Evolutionary conservation across 2,113 vertebrate genomes (phyloP).

Genomic region (Sander vitreus): DNA sequence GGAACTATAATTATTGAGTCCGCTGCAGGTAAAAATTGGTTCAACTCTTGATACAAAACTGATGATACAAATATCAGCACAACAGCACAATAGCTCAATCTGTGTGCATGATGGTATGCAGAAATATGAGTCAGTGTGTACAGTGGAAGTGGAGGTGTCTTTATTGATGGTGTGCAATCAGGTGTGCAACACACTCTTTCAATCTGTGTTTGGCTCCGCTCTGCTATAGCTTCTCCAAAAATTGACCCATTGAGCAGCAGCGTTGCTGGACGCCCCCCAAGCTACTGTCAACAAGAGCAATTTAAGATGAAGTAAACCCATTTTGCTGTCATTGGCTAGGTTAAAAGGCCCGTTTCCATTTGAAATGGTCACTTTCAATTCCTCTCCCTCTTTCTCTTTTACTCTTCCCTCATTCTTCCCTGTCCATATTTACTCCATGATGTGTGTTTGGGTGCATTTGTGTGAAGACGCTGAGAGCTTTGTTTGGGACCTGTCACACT

Average conservation of each 20-base stretch:
- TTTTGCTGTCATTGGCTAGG: slow-evolving; percentile 17
- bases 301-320: slow-evolving; percentile 57
- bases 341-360: slow-evolving; percentile 46
- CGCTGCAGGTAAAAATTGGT: not conserved
- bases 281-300: slow-evolving; percentile 61
- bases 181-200: slow-evolving; percentile 39
- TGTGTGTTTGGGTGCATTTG: slow-evolving; percentile 49
- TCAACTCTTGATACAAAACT: not conserved
- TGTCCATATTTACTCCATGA: slow-evolving; percentile 46
- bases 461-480: slow-evolving; percentile 72
- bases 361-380: slow-evolving; percentile 55
- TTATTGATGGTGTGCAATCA: slow-evolving; percentile 47
- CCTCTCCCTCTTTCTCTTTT: slow-evolving; percentile 9
- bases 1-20: slow-evolving; percentile 1
- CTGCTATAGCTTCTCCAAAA: slow-evolving; percentile 9
- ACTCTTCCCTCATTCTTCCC: slow-evolving; percentile 11
- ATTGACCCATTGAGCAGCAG: not conserved
- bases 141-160: slow-evolving; percentile 11
- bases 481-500: slow-evolving; percentile 87
- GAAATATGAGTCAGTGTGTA: not conserved
- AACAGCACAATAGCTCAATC: not conserved
- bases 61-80: slow-evolving; percentile 22
- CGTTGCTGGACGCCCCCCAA: not conserved
- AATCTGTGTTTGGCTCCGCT: slow-evolving; percentile 18
- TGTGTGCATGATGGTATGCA: not conserved